Percentiles rank a stretch among this genome's conserved stretches.
Evolutionary conservation across 2,113 vertebrate species (phyloP).

Genomic region (Pipra filicauda): DNA sequence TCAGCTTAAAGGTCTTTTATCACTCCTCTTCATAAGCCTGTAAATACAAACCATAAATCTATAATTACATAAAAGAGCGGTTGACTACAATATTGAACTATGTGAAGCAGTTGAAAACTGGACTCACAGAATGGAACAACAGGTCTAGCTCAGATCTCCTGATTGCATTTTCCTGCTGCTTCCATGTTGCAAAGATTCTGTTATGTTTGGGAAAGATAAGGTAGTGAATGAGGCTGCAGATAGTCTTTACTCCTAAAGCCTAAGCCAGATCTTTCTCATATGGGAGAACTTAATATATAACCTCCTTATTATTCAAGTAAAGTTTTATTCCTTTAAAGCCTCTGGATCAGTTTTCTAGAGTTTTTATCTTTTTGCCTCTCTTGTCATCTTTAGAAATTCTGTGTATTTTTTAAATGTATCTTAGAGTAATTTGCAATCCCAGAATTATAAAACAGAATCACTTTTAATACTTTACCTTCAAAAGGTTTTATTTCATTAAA

Average conservation of each 20-base stretch:
- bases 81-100: neutral
- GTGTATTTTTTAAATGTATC: neutral
- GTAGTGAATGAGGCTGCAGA: neutral
- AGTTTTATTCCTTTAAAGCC: neutral
- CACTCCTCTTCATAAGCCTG: constrained; percentile 20
- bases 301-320: neutral
- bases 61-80: neutral
- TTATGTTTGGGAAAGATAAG: neutral
- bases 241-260: neutral
- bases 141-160: neutral
- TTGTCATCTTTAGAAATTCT: neutral
- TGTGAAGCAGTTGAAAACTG: neutral
- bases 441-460: neutral
- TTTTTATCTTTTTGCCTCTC: neutral
- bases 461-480: neutral
- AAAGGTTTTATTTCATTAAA: neutral
- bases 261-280: neutral
- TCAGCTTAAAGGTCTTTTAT: constrained; percentile 31
- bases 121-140: neutral
- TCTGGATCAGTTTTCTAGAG: neutral
- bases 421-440: neutral
- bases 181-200: neutral
- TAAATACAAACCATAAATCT: constrained; percentile 33
- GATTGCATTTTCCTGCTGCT: neutral
- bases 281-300: neutral